Evolutionary conservation across 2,797 vertebrate species (phyloP).

Genomic region (Syngnathus rostellatus): DNA sequence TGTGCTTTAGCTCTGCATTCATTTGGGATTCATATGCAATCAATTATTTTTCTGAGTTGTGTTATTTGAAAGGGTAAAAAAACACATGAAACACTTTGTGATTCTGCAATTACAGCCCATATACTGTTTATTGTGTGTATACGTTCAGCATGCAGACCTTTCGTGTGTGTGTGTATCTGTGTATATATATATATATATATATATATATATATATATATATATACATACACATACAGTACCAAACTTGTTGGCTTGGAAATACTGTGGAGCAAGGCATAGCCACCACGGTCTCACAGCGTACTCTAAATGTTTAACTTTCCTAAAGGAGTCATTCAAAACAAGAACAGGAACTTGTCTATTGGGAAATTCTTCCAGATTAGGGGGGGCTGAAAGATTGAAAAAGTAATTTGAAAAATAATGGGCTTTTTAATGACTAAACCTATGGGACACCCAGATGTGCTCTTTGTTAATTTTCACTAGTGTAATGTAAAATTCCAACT

Average conservation of each 20-base stretch:
- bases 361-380: constrained; percentile 82
- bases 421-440: constrained; percentile 86
- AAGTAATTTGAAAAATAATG: constrained; percentile 89
- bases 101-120: not conserved
- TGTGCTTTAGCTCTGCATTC: not conserved
- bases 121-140: not conserved
- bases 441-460: constrained; percentile 83
- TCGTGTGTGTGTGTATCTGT: no score
- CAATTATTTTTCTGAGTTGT: not conserved
- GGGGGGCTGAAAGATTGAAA: constrained; percentile 80
- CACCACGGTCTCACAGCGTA: constrained; percentile 59
- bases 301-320: constrained; percentile 73
- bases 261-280: constrained; percentile 37
- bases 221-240: no score
- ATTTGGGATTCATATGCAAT: not conserved
- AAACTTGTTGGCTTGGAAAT: constrained; percentile 52
- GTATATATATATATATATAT: no score
- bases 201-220: no score
- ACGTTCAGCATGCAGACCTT: no score
- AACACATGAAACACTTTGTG: not conserved
- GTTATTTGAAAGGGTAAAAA: not conserved
- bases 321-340: constrained; percentile 75
- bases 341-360: constrained; percentile 71
- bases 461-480: constrained; percentile 84
- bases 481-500: constrained; percentile 83